Base-by-base conservation (phyloP, 2,888 invertebrate species). In the Asteroscopus sphinx region DNA sequence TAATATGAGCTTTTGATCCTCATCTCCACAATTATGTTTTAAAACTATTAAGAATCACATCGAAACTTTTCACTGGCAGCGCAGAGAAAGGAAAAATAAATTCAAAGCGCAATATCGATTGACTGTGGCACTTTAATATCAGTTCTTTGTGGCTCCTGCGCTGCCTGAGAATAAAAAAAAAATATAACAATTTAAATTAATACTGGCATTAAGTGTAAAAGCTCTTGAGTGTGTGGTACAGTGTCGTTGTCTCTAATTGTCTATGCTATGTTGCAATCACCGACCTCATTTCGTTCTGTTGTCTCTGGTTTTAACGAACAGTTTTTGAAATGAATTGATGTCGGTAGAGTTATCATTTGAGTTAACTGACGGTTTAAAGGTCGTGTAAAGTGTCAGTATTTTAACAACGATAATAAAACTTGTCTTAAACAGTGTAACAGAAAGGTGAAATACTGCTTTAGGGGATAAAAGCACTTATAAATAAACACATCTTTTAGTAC, bases 221-320 rank as follows among this genome's bases (percentile, higher is more conserved):
- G 93, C 92, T 93, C 92, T 92, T 86, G 90, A 90, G 87, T 86
- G 84, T 89, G 90, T 90, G 85, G 79, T 82, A 74, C 65, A 70
- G 92, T 93, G 93, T 93, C 93, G 93, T 93, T 93, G 92, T 91
- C 92, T 92, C 92, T 91, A 89, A 80, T 87, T 81, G 79, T 86
- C 85, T 88, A 87, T 79, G 54, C 68, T 81, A 76, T 63, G 49
- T 66, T 69, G 51, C 54, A 32, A 60, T 67, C 68, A 48, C 70
- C 60, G 55, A 69, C 59, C 57, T 56, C 48, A 59, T 62, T 57
- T 21, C 51, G 12, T 65, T 64, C 49, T 51, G 47, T 55, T 48
- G 49, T 52, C 42, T 55, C 15, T 45, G 47, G 56, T 41, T 57
- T 49, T 46, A 45, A 59, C 62, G 33, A 52, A 58, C 70, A 58